A percentile compares a stretch with the other conserved stretches of the same genome.
These are phyloP conservation scores for Shargacucullia verbasci DNA, from an alignment of 2,888 invertebrate genomes.

Conservation along the genomic window DNA sequence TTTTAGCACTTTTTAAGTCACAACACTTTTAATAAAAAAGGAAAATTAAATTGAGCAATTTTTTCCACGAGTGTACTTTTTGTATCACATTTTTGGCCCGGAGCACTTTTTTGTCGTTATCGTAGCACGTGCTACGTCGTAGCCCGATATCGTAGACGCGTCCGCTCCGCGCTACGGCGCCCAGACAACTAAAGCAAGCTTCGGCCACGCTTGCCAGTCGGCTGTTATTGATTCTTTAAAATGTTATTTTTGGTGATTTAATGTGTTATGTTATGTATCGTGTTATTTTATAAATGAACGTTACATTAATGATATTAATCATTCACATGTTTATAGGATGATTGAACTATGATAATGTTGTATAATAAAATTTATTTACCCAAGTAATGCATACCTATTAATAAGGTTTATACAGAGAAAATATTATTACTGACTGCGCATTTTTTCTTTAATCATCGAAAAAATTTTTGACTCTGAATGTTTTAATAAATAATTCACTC, in stretches of 20 bases:
- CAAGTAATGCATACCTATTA: no score
- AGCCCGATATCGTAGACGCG: slow-evolving; percentile 66
- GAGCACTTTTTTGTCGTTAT: slow-evolving; percentile 63
- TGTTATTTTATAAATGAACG: slow-evolving; percentile 21
- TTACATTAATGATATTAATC: slow-evolving; percentile 2
- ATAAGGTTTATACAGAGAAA: no score
- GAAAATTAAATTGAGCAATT: slow-evolving; percentile 63
- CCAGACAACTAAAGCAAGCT: slow-evolving; percentile 81
- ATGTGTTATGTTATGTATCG: slow-evolving; percentile 65
- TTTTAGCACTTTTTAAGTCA: slow-evolving; percentile 63
- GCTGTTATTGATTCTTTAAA: slow-evolving; percentile 87
- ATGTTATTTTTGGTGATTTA: slow-evolving; percentile 87
- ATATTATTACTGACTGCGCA: no score
- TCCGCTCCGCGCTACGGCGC: slow-evolving; percentile 74
- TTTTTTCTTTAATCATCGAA: no score
- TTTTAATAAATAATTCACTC: not conserved
- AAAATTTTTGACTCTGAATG: not conserved
- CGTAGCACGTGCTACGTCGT: slow-evolving; percentile 62
- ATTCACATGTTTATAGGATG: no score
- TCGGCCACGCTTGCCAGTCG: slow-evolving; percentile 70
- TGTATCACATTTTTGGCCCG: slow-evolving; percentile 71
- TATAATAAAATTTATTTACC: no score
- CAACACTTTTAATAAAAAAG: slow-evolving; percentile 56
- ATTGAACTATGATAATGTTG: no score
- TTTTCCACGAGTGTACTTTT: slow-evolving; percentile 59